Evolutionary conservation across 92 coral and sea anemone species (phyloP).

Genomic region (Scolanthus callimorphus): DNA sequence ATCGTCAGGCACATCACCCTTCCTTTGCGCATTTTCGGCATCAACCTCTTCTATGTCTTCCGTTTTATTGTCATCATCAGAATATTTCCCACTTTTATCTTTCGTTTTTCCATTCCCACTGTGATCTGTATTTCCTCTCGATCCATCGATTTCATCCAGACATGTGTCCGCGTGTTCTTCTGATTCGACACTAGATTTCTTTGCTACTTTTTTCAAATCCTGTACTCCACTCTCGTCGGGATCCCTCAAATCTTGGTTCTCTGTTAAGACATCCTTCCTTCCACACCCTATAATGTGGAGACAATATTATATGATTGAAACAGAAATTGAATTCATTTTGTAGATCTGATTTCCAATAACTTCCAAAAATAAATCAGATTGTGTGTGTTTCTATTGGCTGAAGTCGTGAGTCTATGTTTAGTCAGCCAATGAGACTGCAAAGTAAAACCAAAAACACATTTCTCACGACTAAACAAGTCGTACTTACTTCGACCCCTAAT

Average conservation of each 20-base stretch:
- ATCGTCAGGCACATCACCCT: not conserved
- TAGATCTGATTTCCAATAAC: too few species aligned
- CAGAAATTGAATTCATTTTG: too few species aligned
- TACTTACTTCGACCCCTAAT: too few species aligned
- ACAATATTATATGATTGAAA: too few species aligned
- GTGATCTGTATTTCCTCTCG: constrained; percentile 6
- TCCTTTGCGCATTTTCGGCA: not conserved
- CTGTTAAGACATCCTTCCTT: constrained; percentile 5
- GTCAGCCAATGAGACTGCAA: too few species aligned
- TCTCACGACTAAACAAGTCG: too few species aligned
- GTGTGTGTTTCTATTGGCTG: too few species aligned
- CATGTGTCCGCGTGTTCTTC: not conserved
- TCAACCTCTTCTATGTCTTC: not conserved
- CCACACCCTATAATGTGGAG: too few species aligned
- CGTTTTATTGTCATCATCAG: not conserved
- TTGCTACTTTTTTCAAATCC: constrained; percentile 16
- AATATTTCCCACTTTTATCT: too few species aligned
- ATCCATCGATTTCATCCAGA: not conserved
- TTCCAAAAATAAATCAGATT: too few species aligned
- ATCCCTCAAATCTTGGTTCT: constrained; percentile 31
- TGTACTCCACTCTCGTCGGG: constrained; percentile 25
- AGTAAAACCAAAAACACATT: too few species aligned
- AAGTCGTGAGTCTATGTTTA: too few species aligned
- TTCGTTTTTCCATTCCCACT: constrained; percentile 2
- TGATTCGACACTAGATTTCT: constrained; percentile 21